Evolutionary conservation across 1,140 invertebrate genomes (phyloP).

Genomic region (Zaprionus taronus): DNA sequence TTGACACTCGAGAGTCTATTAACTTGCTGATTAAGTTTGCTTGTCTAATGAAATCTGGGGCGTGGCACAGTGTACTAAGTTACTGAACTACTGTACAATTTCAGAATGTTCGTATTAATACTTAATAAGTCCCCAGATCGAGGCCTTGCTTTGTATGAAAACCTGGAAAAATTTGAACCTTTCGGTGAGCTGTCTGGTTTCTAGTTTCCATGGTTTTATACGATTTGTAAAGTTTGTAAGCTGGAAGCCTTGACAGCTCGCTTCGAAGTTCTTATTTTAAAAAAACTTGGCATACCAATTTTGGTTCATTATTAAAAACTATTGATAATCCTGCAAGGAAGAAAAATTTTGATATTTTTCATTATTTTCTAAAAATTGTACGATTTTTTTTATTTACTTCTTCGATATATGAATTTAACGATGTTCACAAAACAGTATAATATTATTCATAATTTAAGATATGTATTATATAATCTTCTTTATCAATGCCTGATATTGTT

Average conservation of each 20-base stretch:
- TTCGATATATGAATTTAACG: too few species aligned
- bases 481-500: too few species aligned
- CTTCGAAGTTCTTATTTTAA: neutral
- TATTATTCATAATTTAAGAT: too few species aligned
- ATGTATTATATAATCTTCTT: too few species aligned
- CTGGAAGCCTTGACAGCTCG: conserved; percentile 13
- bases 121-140: neutral
- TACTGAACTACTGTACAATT: neutral
- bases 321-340: too few species aligned
- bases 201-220: neutral
- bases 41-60: neutral
- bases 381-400: too few species aligned
- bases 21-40: neutral
- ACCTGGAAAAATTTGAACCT: neutral
- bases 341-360: too few species aligned
- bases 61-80: neutral
- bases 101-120: neutral
- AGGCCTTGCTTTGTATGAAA: neutral
- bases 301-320: too few species aligned
- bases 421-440: too few species aligned
- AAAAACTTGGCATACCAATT: too few species aligned
- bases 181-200: neutral
- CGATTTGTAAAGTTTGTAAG: neutral
- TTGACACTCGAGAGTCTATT: neutral
- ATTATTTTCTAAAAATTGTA: too few species aligned